A percentile compares a stretch with the other conserved stretches of the same genome.
These are phyloP conservation scores for Oenanthe melanoleuca DNA, from an alignment of 2,113 vertebrate species.

Conservation along the genomic window DNA sequence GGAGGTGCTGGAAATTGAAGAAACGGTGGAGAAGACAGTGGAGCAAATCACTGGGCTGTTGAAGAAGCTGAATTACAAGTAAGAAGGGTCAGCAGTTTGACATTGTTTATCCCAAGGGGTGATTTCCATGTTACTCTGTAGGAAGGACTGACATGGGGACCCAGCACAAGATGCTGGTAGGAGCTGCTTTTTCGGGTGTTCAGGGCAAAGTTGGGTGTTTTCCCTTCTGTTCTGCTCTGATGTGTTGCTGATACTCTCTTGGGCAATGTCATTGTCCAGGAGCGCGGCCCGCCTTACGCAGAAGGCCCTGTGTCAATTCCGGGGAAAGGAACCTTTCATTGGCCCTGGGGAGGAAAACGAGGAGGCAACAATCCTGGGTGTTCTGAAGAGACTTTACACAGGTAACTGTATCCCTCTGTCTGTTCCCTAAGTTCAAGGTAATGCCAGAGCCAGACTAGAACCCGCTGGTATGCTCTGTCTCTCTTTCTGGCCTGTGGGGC, in stretches of 20 bases:
- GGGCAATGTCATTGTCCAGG: constrained; percentile 68
- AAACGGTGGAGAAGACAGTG: constrained; percentile 73
- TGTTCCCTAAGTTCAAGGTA: neutral
- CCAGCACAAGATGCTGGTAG: neutral
- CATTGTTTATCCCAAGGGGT: neutral
- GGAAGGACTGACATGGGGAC: neutral
- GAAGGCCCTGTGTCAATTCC: constrained; percentile 76
- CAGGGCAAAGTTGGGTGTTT: neutral
- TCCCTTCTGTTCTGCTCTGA: neutral
- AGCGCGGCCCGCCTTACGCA: constrained; percentile 81
- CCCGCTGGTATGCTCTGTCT: neutral
- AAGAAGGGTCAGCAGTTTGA: neutral
- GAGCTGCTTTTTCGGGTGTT: neutral
- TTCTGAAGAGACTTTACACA: constrained; percentile 84
- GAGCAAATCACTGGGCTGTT: constrained; percentile 80
- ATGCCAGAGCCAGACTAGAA: neutral
- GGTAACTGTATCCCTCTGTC: constrained; percentile 69
- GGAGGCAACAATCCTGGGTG: constrained; percentile 71
- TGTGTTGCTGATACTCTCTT: neutral
- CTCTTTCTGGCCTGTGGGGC: neutral
- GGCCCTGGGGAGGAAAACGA: neutral
- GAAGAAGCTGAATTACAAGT: constrained; percentile 90
- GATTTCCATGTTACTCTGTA: neutral
- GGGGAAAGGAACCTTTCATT: constrained; percentile 77
- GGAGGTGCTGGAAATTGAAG: constrained; percentile 39